A percentile compares a stretch with the other conserved stretches of the same genome.
Evolutionary conservation across 2,888 invertebrate species (phyloP).

Genomic region (Tholera decimalis): DNA sequence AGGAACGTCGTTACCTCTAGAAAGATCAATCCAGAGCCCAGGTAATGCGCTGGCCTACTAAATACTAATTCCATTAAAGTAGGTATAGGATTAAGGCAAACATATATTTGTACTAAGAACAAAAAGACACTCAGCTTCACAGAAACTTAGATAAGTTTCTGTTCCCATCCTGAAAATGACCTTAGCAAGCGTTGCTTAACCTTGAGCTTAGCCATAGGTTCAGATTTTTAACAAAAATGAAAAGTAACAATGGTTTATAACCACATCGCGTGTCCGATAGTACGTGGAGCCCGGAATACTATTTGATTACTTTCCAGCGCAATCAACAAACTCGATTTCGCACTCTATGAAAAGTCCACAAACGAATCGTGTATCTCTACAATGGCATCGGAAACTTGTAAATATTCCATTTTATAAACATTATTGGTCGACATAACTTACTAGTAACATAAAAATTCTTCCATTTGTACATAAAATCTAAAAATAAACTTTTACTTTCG

Average conservation of each 20-base stretch:
- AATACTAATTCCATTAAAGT: constrained; percentile 15
- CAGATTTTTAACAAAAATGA: neutral
- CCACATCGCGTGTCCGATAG: constrained; percentile 31
- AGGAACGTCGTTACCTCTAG: no score
- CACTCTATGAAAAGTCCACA: constrained; percentile 57
- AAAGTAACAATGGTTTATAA: constrained; percentile 21
- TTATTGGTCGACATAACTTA: constrained; percentile 29
- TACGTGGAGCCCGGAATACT: constrained; percentile 44
- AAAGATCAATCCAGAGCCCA: no score
- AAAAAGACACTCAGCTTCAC: neutral
- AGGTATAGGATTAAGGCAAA: neutral
- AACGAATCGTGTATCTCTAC: constrained; percentile 43
- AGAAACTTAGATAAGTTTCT: neutral
- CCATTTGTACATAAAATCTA: constrained; percentile 14
- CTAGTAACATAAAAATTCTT: constrained; percentile 50
- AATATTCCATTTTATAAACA: constrained; percentile 29
- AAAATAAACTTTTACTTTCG: constrained; percentile 68
- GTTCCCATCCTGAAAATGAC: no score
- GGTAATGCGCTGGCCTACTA: constrained; percentile 21
- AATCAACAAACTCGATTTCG: constrained; percentile 76
- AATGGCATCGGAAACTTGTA: constrained; percentile 30
- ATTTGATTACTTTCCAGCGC: constrained; percentile 65
- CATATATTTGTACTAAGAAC: neutral
- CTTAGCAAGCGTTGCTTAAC: no score
- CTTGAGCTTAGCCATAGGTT: no score